phyloP scores from a whole-genome alignment of 2,888 invertebrate species.

The Apocheima hispidaria region DNA sequence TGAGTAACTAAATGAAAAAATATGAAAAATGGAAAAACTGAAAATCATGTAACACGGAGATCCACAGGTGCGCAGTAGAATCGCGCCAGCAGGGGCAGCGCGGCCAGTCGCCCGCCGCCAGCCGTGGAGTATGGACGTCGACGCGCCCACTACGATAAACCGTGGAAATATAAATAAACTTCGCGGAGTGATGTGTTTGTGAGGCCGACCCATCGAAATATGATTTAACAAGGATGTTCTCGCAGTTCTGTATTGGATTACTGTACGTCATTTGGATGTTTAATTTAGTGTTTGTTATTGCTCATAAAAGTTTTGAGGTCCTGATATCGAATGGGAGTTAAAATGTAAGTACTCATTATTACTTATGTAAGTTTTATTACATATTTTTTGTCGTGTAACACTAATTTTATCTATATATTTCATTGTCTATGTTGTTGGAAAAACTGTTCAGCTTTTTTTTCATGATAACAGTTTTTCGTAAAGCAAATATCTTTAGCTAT shows the following conservation, averaged over 20 bases:
- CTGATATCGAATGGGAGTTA: conserved; percentile 7
- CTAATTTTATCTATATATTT: background rate
- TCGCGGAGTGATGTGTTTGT: conserved; percentile 52
- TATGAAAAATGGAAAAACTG: background rate
- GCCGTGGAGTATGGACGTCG: conserved; percentile 47
- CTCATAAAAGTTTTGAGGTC: conserved; percentile 11
- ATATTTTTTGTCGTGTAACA: background rate
- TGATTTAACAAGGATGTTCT: conserved; percentile 34
- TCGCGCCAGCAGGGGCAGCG: conserved; percentile 38
- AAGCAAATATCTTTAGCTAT: too few relatives aligned
- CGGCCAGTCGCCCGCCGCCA: conserved; percentile 52
- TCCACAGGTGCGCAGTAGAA: conserved; percentile 57
- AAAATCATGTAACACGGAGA: conserved; percentile 29
- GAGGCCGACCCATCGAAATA: conserved; percentile 27
- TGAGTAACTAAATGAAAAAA: background rate
- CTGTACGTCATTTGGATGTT: conserved; percentile 39
- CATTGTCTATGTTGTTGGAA: background rate
- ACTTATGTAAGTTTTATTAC: background rate
- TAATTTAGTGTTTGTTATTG: conserved; percentile 25
- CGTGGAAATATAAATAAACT: conserved; percentile 45
- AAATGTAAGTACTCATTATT: conserved; percentile 43
- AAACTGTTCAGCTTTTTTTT: background rate
- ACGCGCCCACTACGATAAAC: conserved; percentile 40
- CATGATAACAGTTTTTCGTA: background rate
- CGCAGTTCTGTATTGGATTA: conserved; percentile 35